Evolutionary conservation across 1,140 invertebrate genomes (phyloP).

Genomic region (Asobara japonica): DNA sequence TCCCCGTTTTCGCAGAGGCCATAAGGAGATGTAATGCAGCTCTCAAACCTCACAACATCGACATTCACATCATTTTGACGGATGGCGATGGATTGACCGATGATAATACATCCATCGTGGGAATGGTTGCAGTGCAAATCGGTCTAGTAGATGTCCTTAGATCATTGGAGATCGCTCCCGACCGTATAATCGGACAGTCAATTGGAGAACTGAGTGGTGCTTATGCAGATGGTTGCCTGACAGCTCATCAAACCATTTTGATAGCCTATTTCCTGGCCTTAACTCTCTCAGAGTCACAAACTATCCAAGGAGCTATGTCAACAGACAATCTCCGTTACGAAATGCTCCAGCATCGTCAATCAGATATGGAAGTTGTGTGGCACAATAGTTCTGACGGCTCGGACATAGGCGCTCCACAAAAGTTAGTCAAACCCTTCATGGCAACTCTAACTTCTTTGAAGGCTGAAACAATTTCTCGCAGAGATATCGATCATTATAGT

Average conservation of each 20-base stretch:
- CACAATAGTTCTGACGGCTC: slow-evolving; percentile 76
- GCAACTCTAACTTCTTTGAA: slow-evolving; percentile 74
- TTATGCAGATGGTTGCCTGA: slow-evolving; percentile 85
- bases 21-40: slow-evolving; percentile 77
- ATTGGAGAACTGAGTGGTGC: slow-evolving; percentile 83
- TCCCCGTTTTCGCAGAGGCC: slow-evolving; percentile 72
- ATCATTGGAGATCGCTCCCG: slow-evolving; percentile 73
- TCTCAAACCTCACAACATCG: slow-evolving; percentile 78
- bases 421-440: slow-evolving; percentile 60
- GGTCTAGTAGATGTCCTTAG: slow-evolving; percentile 79
- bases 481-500: slow-evolving; percentile 79
- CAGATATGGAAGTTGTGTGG: slow-evolving; percentile 75
- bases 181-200: slow-evolving; percentile 84
- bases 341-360: slow-evolving; percentile 66
- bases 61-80: slow-evolving; percentile 83
- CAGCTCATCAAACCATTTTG: slow-evolving; percentile 81
- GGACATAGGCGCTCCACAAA: slow-evolving; percentile 76
- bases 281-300: slow-evolving; percentile 81
- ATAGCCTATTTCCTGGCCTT: slow-evolving; percentile 85
- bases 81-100: slow-evolving; percentile 77
- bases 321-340: slow-evolving; percentile 72
- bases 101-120: slow-evolving; percentile 88
- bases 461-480: slow-evolving; percentile 74
- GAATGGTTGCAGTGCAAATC: slow-evolving; percentile 87
- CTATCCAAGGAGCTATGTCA: slow-evolving; percentile 86